Evolutionary conservation across 2,113 vertebrate species (phyloP), one percentile per base, ranked within the genome.

Genomic region (Eulemur rufifrons): DNA sequence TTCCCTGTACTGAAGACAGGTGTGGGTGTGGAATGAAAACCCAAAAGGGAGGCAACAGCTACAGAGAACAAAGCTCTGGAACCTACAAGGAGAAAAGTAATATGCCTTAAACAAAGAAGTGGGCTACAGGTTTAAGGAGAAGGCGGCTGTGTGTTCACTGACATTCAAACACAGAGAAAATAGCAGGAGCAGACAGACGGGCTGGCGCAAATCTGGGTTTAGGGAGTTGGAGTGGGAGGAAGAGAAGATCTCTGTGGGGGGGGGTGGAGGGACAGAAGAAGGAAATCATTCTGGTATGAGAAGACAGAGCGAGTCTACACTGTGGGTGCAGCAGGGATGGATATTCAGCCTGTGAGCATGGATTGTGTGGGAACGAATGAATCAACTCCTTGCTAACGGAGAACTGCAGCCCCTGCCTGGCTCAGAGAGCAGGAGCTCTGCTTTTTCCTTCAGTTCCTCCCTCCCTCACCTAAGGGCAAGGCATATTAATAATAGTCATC

Each of bases 371-470:
- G 32, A 42, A 7, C 0, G 1, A 47, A 34, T 52, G 1, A 54
- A 34, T 52, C 10, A 1, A 29, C 3, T 8, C 23, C 50, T 37
- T 23, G 45, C 76, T 34, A 1, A 29, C 1, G 5, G n/a, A 56
- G 32, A 18, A 11, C 47, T 6, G 2, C 23, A 18, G 37, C 11
- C 63, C n/a, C 37, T 4, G 15, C 39, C 56, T 34, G 17, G 21
- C 42, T 47, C 3, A 0, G 20, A 3, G 0, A 27, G 37, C 37
- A 12, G 3, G 54, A 64, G 69, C 10, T n/a, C 23, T 10, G 15
- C 27, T 14, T 0, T 12, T 32, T 63, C 18, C 45, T 89, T 54
- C 3, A 2, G 4, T 1, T 10, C 25, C 42, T 80, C 32, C 76
- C 59, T 80, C 27, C 69, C 69, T 73, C 71, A 15, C 4, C 83